Evolutionary conservation across 2,113 vertebrate genomes (phyloP).

Genomic region (Toxotes jaculatrix): DNA sequence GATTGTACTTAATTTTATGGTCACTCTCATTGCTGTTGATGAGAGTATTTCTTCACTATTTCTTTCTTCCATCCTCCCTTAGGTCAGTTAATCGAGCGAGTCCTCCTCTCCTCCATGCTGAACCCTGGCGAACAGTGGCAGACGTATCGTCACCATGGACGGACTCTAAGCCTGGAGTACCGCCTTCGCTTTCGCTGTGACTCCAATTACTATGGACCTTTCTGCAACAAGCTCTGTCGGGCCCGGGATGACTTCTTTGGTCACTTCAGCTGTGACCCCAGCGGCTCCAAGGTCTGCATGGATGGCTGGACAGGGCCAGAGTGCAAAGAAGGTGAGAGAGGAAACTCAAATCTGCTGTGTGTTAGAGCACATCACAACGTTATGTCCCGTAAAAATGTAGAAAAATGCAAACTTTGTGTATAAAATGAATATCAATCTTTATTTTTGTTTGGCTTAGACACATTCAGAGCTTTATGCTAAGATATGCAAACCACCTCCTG

Average conservation of each 20-base stretch:
- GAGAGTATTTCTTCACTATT: too few relatives aligned
- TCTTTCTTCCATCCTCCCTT: conserved; percentile 16
- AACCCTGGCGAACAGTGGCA: conserved; percentile 87
- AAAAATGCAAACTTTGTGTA: background rate
- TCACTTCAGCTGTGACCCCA: conserved; percentile 86
- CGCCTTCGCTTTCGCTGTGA: conserved; percentile 86
- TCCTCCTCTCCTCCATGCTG: conserved; percentile 86
- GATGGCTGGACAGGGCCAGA: conserved; percentile 84
- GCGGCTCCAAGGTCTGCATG: conserved; percentile 87
- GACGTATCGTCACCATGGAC: conserved; percentile 82
- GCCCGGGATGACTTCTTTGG: conserved; percentile 85
- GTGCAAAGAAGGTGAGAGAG: conserved; percentile 77
- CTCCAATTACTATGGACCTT: conserved; percentile 85
- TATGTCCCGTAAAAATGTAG: background rate
- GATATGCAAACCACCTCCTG: too few relatives aligned
- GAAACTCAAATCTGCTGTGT: background rate
- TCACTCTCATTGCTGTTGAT: background rate
- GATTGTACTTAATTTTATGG: background rate
- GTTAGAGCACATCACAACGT: background rate
- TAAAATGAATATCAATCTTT: background rate
- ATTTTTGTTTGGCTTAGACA: background rate
- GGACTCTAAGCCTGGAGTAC: conserved; percentile 84
- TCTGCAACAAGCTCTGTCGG: conserved; percentile 86
- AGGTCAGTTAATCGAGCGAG: conserved; percentile 87
- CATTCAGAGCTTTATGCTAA: too few relatives aligned